These are phyloP conservation scores for Astur gentilis DNA, from an alignment of 2,113 vertebrate species.

Conservation along the genomic window DNA sequence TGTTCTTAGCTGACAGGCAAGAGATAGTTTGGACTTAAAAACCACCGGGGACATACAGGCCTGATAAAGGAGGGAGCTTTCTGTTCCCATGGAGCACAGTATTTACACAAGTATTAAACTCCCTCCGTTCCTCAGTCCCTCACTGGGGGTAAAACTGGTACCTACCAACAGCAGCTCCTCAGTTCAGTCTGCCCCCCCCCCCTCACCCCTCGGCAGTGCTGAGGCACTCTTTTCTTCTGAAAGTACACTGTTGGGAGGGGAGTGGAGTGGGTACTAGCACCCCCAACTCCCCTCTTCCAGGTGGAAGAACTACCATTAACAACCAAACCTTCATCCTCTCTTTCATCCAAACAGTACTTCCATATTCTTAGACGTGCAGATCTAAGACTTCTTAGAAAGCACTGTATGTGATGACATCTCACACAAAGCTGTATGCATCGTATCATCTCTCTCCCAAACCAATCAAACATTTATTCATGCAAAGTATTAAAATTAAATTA, in stretches of 20 bases:
- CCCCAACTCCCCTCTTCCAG: not conserved
- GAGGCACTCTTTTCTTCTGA: not conserved
- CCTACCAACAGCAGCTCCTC: not conserved
- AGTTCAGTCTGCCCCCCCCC: not conserved
- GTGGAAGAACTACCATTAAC: not conserved
- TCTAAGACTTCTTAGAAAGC: not conserved
- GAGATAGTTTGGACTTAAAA: not conserved
- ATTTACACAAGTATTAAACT: not conserved
- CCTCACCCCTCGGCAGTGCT: not conserved
- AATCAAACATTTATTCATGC: not conserved
- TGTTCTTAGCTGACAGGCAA: not conserved
- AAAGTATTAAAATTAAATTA: not conserved
- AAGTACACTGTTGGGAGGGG: fast-evolving
- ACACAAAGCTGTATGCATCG: not conserved
- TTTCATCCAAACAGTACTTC: not conserved
- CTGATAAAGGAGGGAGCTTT: not conserved
- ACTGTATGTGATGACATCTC: not conserved
- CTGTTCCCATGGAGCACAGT: not conserved
- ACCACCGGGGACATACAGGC: not conserved
- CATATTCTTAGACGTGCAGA: not conserved
- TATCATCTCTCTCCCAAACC: not conserved
- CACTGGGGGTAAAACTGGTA: not conserved
- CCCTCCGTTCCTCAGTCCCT: not conserved
- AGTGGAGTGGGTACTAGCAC: not conserved
- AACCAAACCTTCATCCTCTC: not conserved